These are phyloP conservation scores for Argyrosomus regius DNA, from an alignment of 2,797 vertebrate genomes.

Conservation along the genomic window DNA sequence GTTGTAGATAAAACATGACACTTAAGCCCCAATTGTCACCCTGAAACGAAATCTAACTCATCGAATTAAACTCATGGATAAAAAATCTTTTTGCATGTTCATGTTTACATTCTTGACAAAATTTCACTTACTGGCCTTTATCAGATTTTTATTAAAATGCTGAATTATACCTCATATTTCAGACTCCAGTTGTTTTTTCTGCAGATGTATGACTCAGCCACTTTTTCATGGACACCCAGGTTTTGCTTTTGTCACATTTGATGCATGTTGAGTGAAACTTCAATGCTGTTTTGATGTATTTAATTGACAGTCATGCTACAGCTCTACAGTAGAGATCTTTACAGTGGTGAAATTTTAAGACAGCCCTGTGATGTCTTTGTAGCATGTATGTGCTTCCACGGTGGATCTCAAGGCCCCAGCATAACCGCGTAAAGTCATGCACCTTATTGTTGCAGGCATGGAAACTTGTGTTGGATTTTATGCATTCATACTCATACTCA, in stretches of 20 bases:
- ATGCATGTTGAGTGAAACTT: conserved; percentile 9
- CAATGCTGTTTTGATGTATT: conserved; percentile 10
- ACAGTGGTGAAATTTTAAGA: conserved; percentile 37
- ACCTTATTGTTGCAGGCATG: conserved; percentile 59
- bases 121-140: neutral
- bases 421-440: conserved; percentile 57
- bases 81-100: too few relatives aligned
- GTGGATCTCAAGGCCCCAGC: conserved; percentile 59
- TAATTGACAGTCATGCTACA: conserved; percentile 25
- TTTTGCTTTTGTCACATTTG: neutral
- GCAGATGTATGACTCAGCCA: neutral
- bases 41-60: too few relatives aligned
- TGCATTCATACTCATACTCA: conserved; percentile 46
- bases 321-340: neutral
- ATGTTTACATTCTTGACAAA: neutral
- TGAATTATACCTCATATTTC: neutral
- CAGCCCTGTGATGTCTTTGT: conserved; percentile 54
- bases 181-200: neutral
- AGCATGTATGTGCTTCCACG: conserved; percentile 52
- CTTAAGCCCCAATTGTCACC: too few relatives aligned
- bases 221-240: neutral
- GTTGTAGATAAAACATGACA: too few relatives aligned
- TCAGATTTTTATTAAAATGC: neutral
- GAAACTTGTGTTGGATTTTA: conserved; percentile 68
- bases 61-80: too few relatives aligned